phyloP scores from a whole-genome alignment of 1,140 invertebrate genomes.

The Dermatophagoides farinae region DNA sequence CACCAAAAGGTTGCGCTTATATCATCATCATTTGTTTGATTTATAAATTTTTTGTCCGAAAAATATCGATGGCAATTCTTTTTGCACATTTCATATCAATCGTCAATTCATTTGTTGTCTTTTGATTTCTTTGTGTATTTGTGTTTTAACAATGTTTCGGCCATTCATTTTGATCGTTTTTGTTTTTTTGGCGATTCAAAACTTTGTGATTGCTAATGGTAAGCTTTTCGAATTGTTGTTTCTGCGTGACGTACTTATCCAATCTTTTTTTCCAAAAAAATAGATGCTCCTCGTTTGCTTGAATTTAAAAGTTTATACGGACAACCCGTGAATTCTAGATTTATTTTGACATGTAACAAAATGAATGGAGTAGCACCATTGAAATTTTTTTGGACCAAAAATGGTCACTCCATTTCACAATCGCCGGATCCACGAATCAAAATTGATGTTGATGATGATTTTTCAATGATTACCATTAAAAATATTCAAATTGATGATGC shows the following conservation, averaged over 20 bases:
- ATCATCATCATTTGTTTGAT: no score
- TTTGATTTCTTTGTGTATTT: neutral
- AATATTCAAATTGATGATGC: constrained; percentile 22
- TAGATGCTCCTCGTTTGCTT: neutral
- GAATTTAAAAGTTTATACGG: neutral
- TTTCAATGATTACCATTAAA: neutral
- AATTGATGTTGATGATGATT: neutral
- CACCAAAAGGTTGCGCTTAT: no score
- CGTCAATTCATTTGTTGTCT: neutral
- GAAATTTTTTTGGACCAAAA: neutral
- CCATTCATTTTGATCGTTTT: no score
- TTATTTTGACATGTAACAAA: neutral
- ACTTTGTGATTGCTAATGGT: neutral
- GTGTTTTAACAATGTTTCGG: no score
- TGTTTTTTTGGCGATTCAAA: neutral
- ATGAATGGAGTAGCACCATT: neutral
- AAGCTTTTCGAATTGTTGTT: constrained; percentile 15
- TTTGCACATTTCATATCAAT: no score
- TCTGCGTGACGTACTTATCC: neutral
- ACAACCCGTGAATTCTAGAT: neutral
- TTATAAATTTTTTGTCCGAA: no score
- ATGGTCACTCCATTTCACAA: neutral
- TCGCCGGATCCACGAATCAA: neutral
- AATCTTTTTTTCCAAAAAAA: constrained; percentile 15
- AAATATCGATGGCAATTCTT: no score